A percentile compares a stretch with the other conserved stretches of the same genome.
These are phyloP conservation scores for Brachionus rotundiformis DNA, from an alignment of 1,140 invertebrate species.

Conservation along the genomic window DNA sequence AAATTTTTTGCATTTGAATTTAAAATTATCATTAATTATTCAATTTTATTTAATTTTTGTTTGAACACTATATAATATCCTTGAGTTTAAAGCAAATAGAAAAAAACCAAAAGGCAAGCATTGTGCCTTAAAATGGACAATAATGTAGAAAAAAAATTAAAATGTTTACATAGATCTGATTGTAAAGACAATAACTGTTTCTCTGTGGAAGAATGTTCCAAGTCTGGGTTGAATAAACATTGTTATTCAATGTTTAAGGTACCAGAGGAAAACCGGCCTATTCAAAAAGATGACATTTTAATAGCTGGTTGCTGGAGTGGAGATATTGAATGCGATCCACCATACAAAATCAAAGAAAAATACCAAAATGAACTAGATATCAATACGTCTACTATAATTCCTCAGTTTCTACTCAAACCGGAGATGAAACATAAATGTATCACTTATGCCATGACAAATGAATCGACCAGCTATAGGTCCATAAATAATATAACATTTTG, in stretches of 20 bases:
- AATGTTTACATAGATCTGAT: not conserved
- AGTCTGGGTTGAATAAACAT: not conserved
- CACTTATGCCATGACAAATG: not conserved
- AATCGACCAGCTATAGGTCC: not conserved
- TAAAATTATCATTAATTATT: not conserved
- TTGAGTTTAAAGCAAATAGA: not conserved
- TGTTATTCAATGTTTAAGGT: constrained; percentile 20
- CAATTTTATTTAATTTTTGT: no score
- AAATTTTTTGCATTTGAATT: not conserved
- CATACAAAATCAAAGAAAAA: not conserved
- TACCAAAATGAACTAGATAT: not conserved
- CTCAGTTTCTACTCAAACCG: not conserved
- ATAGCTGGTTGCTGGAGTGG: constrained; percentile 47
- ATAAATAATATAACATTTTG: constrained; percentile 38
- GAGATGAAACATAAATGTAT: constrained; percentile 1
- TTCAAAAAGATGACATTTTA: not conserved
- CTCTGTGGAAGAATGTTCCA: not conserved
- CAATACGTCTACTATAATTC: not conserved
- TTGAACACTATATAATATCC: no score
- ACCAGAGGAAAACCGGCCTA: not conserved
- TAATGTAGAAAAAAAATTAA: not conserved
- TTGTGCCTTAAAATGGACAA: not conserved
- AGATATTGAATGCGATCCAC: constrained; percentile 35
- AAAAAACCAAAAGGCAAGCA: not conserved
- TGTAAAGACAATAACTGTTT: not conserved